Base-by-base conservation (phyloP, 2,888 invertebrate genomes). In the Caenorhabditis imperialis region DNA sequence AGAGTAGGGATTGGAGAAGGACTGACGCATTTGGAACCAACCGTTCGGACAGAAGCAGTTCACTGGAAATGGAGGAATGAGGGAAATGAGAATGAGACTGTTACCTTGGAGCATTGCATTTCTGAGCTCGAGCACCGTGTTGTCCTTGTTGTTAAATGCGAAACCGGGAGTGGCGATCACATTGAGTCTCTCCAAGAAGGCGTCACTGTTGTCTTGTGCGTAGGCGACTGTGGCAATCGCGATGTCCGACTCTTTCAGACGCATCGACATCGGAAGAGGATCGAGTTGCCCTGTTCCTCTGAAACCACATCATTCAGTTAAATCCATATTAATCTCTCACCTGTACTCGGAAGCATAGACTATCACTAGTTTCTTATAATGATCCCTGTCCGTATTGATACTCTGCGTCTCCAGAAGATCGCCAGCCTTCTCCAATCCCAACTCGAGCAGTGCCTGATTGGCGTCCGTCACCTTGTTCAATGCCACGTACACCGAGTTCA, bases 41-140 rank as follows among this genome's bases (percentile, higher is more conserved):
- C n/a, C 45, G 40, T 40, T 25, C 4, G 63, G 73, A 20, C 65
- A 65, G 60, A 53, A 73, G 40, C 73, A 73, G 48, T 73, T 73
- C 16, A 23, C 54, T 45, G 58, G 38, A 58, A 48, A 44, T 14
- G 30, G n/a, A n/a, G n/a, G n/a, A n/a, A n/a, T n/a, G n/a, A n/a
- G n/a, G n/a, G n/a, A n/a, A n/a, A n/a, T n/a, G n/a, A n/a, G n/a
- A n/a, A n/a, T n/a, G n/a, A n/a, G n/a, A n/a, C n/a, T n/a, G n/a
- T n/a, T n/a, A n/a, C n/a, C n/a, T n/a, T 62, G 58, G 22, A 33
- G 20, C 48, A 12, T 22, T n/a, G 20, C 14, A n/a, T 35, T 18
- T n/a, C 22, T 14, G 8, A 60, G 16, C 30, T 60, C 58, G n/a
- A 3, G 3, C 0, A 48, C 38, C 1, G 18, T 6, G 20, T 30